Conservation (phyloP, 2,797 vertebrate species). For the Myripristis murdjan region DNA sequence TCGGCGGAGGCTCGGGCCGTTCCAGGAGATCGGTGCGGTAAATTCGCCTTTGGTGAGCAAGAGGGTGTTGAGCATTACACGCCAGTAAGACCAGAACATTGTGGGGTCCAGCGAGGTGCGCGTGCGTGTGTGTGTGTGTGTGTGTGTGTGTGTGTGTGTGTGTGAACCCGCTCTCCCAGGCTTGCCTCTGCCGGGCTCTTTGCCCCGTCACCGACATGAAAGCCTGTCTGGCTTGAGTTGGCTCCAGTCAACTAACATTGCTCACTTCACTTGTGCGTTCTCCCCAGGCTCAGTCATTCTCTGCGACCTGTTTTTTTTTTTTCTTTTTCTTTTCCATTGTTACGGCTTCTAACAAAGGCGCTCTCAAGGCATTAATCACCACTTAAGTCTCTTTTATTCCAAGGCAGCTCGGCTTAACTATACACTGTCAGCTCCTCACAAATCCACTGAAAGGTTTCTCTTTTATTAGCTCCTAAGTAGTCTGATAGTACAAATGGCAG, state of each 20-base stretch:
- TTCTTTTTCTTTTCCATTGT: constrained; percentile 4
- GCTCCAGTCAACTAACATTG: background rate
- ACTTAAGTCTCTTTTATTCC: background rate
- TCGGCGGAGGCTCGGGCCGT: constrained; percentile 24
- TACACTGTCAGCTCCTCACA: background rate
- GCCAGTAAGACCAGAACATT: constrained; percentile 46
- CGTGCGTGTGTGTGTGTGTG: too few species aligned
- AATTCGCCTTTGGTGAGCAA: constrained; percentile 39
- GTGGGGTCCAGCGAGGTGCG: constrained; percentile 25
- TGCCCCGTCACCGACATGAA: background rate
- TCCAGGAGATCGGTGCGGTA: constrained; percentile 41
- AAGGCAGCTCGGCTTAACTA: background rate
- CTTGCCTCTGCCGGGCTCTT: constrained; percentile 14
- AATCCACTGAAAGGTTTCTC: background rate
- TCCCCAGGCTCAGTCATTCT: background rate
- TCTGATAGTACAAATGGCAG: constrained; percentile 1
- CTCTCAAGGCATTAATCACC: background rate
- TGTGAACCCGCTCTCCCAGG: constrained; percentile 38
- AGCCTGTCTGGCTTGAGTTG: background rate
- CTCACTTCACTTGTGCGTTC: background rate
- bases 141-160: too few species aligned
- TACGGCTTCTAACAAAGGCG: background rate
- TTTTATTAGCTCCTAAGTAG: background rate
- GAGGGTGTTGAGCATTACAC: constrained; percentile 53
- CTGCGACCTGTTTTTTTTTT: too few species aligned